Evolutionary conservation across 2,797 vertebrate species (phyloP).

Genomic region (Pangasius macronema): DNA sequence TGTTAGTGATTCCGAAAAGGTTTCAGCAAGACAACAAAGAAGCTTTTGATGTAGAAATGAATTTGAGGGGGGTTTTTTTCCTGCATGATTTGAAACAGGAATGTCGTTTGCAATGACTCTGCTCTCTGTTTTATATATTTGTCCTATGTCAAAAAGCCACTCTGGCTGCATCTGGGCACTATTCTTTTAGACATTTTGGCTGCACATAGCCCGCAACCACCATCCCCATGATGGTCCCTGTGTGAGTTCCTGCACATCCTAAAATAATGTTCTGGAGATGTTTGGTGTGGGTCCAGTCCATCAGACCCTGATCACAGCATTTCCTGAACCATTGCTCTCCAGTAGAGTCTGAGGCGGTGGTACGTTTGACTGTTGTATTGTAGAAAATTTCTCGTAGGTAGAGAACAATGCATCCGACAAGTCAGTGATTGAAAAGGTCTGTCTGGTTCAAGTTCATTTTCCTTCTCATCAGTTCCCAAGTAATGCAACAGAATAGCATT

Average conservation of each 20-base stretch:
- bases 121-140: neutral
- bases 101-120: no score
- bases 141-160: constrained; percentile 11
- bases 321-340: neutral
- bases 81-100: neutral
- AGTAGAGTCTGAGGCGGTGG: no score
- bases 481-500: neutral
- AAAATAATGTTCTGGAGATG: constrained; percentile 31
- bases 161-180: neutral
- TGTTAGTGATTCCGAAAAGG: neutral
- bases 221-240: constrained; percentile 51
- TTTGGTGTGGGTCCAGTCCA: constrained; percentile 45
- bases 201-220: constrained; percentile 63
- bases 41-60: constrained; percentile 7
- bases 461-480: neutral
- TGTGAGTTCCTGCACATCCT: constrained; percentile 31
- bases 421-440: neutral
- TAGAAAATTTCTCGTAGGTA: no score
- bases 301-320: constrained; percentile 36
- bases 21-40: neutral
- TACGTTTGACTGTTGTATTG: no score
- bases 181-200: constrained; percentile 65
- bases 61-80: neutral
- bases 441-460: neutral
- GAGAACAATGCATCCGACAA: no score